Evolutionary conservation across 2,797 vertebrate genomes (phyloP), one percentile per base, ranked within the genome.

Genomic region (Graptemys geographica): DNA sequence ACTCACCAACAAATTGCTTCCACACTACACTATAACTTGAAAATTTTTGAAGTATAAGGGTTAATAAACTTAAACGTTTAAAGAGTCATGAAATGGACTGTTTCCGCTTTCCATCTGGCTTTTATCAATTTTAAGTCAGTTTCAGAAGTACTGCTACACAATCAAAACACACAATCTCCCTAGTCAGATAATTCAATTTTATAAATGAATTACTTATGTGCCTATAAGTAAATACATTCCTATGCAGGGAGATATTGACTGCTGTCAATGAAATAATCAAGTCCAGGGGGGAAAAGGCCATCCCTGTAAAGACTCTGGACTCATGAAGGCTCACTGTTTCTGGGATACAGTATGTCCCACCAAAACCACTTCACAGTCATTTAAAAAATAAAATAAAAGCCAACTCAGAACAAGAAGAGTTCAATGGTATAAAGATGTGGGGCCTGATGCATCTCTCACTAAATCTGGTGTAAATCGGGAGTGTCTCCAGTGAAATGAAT

Each of bases 101-200:
- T 98, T 98, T 98, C 98, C 96, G 88, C 97, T 98, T 98, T 94
- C 97, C 98, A 98, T 98, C 97, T 98, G 98, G 98, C 95, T 98
- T 98, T 97, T 97, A 98, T 98, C 98, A 98, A 96, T 92, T 94
- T 72, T 91, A 95, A 97, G 98, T 98, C 87, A 47, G 93, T 97
- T 96, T 98, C 98, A 97, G 98, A 97, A 98, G 97, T 87, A 96
- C 95, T 95, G 97, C 95, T 97, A 97, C 97, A 98, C 97, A 98
- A 98, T 98, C 98, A 98, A 98, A 98, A 97, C 97, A 98, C 97
- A 97, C 96, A 89, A 97, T 97, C 96, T 98, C 97, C 97, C 92
- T 97, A 96, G 97, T 97, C 97, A 98, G 97, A 98, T 98, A 98
- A 98, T 98, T 98, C 97, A 98, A 98, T 98, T 98, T 98, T 94